Percentiles rank a stretch among this genome's conserved stretches.
Evolutionary conservation across 2,888 invertebrate genomes (phyloP).

Genomic region (Hydriomena furcata): DNA sequence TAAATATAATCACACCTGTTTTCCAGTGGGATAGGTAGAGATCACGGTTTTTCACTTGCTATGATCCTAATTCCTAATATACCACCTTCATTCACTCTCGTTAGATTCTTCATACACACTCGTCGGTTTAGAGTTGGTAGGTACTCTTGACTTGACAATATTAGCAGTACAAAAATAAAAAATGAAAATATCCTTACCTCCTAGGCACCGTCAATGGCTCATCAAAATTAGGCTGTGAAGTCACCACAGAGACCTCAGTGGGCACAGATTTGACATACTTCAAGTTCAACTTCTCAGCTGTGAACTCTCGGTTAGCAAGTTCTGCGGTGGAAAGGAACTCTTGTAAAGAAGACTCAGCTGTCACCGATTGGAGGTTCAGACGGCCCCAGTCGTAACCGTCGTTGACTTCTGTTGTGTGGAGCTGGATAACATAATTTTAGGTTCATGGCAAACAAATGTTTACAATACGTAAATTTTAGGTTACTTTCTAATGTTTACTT

Average conservation of each 20-base stretch:
- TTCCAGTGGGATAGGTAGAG: too few species aligned
- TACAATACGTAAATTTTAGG: slow-evolving; percentile 6
- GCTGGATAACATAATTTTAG: slow-evolving; percentile 56
- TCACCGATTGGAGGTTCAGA: slow-evolving; percentile 95
- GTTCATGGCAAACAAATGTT: neutral
- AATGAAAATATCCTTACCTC: slow-evolving; percentile 77
- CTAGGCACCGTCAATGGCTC: slow-evolving; percentile 87
- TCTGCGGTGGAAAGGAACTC: slow-evolving; percentile 98
- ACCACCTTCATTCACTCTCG: too few species aligned
- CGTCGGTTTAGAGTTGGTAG: too few species aligned
- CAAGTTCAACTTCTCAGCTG: slow-evolving; percentile 94
- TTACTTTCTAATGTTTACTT: slow-evolving; percentile 14
- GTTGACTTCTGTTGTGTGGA: slow-evolving; percentile 93
- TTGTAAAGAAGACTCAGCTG: slow-evolving; percentile 97
- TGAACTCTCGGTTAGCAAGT: slow-evolving; percentile 96
- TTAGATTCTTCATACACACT: too few species aligned
- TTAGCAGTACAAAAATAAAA: neutral
- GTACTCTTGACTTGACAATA: too few species aligned
- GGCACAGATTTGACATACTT: slow-evolving; percentile 75
- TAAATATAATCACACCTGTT: too few species aligned
- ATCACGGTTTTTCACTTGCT: too few species aligned
- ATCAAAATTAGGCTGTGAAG: slow-evolving; percentile 74
- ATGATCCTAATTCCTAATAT: too few species aligned
- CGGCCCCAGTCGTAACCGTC: slow-evolving; percentile 97
- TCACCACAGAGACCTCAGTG: slow-evolving; percentile 61